Conservation (phyloP, 2,113 vertebrate genomes). For the Esox niger region DNA sequence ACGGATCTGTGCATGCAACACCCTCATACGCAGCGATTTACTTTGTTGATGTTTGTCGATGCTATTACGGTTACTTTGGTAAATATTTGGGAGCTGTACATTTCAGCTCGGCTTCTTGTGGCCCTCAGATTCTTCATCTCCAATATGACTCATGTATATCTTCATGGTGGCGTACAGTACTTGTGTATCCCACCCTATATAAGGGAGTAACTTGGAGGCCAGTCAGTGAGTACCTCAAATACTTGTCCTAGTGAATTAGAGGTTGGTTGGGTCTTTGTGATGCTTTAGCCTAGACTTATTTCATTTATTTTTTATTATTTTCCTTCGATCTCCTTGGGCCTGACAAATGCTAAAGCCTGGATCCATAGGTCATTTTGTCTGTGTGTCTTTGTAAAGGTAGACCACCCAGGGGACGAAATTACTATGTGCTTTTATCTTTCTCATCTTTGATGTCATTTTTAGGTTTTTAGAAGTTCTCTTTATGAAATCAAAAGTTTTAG, state of each 20-base stretch:
- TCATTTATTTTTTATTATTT: too few species aligned
- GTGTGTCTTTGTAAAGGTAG: not conserved
- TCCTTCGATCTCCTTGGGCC: too few species aligned
- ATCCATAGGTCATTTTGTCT: too few species aligned
- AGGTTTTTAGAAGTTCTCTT: too few species aligned
- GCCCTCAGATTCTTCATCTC: not conserved
- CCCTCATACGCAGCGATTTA: not conserved
- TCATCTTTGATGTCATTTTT: not conserved
- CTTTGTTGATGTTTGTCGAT: not conserved
- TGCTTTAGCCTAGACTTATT: too few species aligned
- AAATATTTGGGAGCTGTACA: not conserved
- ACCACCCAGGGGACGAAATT: not conserved
- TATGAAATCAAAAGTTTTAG: too few species aligned
- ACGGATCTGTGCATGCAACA: not conserved
- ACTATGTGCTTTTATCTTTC: not conserved
- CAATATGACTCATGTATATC: not conserved
- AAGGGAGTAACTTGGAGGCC: too few species aligned
- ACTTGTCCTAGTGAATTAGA: too few species aligned
- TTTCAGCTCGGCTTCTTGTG: not conserved
- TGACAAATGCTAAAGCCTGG: too few species aligned
- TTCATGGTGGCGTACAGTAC: not conserved
- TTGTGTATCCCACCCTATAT: too few species aligned
- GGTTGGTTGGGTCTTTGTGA: too few species aligned
- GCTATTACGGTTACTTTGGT: not conserved
- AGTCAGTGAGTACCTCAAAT: too few species aligned